Evolutionary conservation across 1,140 invertebrate genomes (phyloP).

Genomic region (Himalopsyche phryganea): DNA sequence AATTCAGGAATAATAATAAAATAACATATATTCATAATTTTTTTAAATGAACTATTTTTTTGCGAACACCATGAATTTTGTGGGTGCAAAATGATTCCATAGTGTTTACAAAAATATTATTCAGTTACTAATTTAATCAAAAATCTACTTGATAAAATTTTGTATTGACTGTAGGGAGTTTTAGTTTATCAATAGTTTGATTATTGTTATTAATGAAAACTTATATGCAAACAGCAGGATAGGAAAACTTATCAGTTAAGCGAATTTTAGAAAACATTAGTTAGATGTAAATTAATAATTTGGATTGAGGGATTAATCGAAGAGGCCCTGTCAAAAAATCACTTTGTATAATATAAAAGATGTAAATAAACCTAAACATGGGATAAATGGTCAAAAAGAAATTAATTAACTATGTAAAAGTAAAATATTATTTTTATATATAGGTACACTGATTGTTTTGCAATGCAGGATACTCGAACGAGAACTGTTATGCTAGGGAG

Average conservation of each 20-base stretch:
- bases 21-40: no score
- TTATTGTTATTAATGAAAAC: background rate
- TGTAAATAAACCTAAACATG: background rate
- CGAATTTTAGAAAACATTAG: slow-evolving; percentile 12
- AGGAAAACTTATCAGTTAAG: slow-evolving; percentile 24
- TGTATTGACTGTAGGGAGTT: no score
- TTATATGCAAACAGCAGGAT: background rate
- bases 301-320: slow-evolving; percentile 27
- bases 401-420: no score
- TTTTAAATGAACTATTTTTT: slow-evolving; percentile 1
- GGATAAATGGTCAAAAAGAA: background rate
- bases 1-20: no score
- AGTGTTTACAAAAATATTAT: slow-evolving; percentile 9
- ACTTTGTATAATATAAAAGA: no score
- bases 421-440: no score
- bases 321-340: slow-evolving; percentile 31
- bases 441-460: no score
- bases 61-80: slow-evolving; percentile 8
- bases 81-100: slow-evolving; percentile 13
- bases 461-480: no score
- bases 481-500: no score
- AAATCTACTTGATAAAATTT: no score
- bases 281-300: slow-evolving; percentile 7
- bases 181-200: no score
- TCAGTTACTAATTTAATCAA: background rate